Evolutionary conservation across 2,113 vertebrate species (phyloP).

Genomic region (Tyrannus savana): DNA sequence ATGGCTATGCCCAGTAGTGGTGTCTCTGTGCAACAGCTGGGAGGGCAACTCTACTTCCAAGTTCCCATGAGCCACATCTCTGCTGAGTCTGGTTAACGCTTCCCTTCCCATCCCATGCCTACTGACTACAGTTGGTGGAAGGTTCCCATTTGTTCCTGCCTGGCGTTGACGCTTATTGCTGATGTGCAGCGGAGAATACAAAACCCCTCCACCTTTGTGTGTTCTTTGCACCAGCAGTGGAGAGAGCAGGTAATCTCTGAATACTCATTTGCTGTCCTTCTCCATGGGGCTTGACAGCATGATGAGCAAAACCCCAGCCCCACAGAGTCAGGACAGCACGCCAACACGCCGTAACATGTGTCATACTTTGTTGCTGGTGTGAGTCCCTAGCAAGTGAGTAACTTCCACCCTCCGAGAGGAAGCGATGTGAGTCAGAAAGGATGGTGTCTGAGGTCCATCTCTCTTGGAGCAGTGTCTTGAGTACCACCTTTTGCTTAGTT

Average conservation of each 20-base stretch:
- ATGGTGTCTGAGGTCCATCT: background rate
- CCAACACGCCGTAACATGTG: background rate
- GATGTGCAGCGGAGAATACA: background rate
- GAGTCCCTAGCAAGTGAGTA: background rate
- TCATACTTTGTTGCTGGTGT: background rate
- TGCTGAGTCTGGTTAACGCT: background rate
- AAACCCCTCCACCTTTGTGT: background rate
- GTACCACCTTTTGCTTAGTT: background rate
- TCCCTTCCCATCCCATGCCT: background rate
- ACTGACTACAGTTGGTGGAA: background rate
- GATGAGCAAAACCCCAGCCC: background rate
- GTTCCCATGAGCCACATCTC: background rate
- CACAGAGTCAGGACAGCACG: background rate
- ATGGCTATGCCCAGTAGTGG: background rate
- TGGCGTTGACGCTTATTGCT: background rate
- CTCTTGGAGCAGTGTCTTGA: background rate
- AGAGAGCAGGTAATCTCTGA: background rate
- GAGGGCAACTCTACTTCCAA: background rate
- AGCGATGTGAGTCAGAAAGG: conserved; percentile 26
- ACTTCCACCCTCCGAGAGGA: background rate
- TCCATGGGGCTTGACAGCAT: background rate
- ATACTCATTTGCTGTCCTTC: background rate
- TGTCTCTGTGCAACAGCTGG: background rate
- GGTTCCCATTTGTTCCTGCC: background rate
- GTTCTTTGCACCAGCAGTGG: background rate